Conservation (phyloP, 2,797 vertebrate species). For the Mustela erminea region DNA sequence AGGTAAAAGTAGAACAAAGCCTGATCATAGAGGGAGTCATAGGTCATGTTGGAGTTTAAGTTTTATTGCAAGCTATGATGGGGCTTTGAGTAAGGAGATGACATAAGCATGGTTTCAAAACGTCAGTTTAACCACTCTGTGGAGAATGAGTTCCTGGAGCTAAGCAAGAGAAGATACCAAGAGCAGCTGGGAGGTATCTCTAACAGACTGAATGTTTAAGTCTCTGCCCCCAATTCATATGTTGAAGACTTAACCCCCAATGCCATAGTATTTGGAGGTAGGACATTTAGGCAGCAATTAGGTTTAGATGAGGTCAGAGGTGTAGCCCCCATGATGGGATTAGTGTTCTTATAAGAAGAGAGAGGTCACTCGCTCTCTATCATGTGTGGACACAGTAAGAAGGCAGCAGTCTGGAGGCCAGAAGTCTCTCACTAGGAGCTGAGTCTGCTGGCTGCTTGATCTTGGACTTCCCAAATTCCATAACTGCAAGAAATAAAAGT, state of each 20-base stretch:
- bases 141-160: not conserved
- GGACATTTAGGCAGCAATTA: not conserved
- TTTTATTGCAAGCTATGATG: slow-evolving; percentile 10
- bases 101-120: not conserved
- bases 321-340: not conserved
- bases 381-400: not conserved
- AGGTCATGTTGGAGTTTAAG: slow-evolving; percentile 1
- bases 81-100: not conserved
- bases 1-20: not conserved
- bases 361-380: not conserved
- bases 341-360: not conserved
- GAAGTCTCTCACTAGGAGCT: not conserved
- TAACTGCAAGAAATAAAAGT: not conserved
- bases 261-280: not conserved
- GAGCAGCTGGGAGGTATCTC: not conserved
- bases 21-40: not conserved
- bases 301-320: not conserved
- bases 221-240: not conserved
- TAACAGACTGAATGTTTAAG: not conserved
- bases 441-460: not conserved
- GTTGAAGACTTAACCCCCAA: not conserved
- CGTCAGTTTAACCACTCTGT: not conserved
- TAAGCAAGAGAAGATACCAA: not conserved
- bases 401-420: not conserved
- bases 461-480: not conserved